Base-by-base conservation (phyloP, 2,113 vertebrate species). In the Progne subis region DNA sequence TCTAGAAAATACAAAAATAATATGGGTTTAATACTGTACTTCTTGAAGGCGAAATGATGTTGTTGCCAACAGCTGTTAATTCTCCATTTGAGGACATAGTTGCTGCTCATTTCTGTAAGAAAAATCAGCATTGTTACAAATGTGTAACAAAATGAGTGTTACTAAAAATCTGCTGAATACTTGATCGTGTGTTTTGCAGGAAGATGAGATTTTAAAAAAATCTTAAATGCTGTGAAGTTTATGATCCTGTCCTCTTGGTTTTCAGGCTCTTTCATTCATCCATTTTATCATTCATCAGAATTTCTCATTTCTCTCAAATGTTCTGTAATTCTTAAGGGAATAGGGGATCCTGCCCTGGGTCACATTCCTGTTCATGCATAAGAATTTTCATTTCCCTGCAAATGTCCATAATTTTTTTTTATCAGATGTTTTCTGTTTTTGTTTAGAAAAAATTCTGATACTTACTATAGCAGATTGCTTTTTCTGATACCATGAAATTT, bases 301-400 rank as follows among this genome's bases (percentile, higher is more conserved):
- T 81, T 86, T 90, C 43, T 94, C 55, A 74, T 94, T 95, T 92
- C 26, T 74, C 26, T 81, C 14, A 74, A 74, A 78, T 83, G 47
- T 43, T 67, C 71, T 50, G 26, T 74, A 81, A 78, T 92, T 88
- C 82, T 61, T 26, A 14, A 44, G n/a, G 82, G 80, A 86, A 24
- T 4, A 29, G 26, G 5, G 41, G 39, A 15, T 79, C n/a, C 2
- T 3, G 59, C 63, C 39, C 34, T 57, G 32, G 32, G 43, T 63
- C 59, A 49, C 11, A 3, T 41, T 93, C 28, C 60, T 86, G 20
- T 37, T 81, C 5, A 4, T 86, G 76, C 69, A 52, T 70, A 52
- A 49, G 52, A 34, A 67, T 69, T 92, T 88, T 78, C 11, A 34
- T 93, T 96, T 93, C 47, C 37, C 52, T 71, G 34, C 47, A 49